Evolutionary conservation across 2,888 invertebrate genomes (phyloP).

Genomic region (Myopa tessellatipennis): DNA sequence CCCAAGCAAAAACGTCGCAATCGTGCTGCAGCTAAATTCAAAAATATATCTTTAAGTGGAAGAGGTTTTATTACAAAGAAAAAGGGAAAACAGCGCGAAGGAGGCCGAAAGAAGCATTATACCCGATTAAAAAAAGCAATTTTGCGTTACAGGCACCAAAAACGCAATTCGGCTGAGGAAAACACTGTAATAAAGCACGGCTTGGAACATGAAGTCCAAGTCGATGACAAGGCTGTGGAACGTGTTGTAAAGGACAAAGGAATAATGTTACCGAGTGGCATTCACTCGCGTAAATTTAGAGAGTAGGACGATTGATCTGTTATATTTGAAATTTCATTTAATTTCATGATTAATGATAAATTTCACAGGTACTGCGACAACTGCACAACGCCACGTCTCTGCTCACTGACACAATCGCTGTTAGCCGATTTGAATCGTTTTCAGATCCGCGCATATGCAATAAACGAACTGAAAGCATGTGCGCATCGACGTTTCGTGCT

Average conservation of each 20-base stretch:
- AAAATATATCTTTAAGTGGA: background rate
- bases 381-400: constrained; percentile 71
- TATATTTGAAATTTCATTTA: background rate
- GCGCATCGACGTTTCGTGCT: constrained; percentile 72
- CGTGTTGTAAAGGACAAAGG: background rate
- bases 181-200: constrained; percentile 5
- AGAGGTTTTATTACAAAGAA: constrained; percentile 21
- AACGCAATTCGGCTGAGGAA: constrained; percentile 27
- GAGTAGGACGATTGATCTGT: constrained; percentile 50
- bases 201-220: background rate
- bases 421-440: constrained; percentile 72
- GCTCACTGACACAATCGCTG: constrained; percentile 68
- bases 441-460: constrained; percentile 73
- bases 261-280: background rate
- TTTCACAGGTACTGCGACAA: constrained; percentile 72
- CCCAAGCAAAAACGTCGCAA: constrained; percentile 1
- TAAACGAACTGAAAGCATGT: constrained; percentile 72
- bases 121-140: constrained; percentile 55
- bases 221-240: background rate
- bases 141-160: constrained; percentile 48
- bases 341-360: background rate
- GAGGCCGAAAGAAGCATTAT: constrained; percentile 41
- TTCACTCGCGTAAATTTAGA: constrained; percentile 61
- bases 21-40: constrained; percentile 8
- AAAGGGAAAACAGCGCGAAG: constrained; percentile 47